A percentile compares a stretch with the other conserved stretches of the same genome.
Evolutionary conservation across 2,888 invertebrate genomes (phyloP).

Genomic region (Entomobrya multifasciata): DNA sequence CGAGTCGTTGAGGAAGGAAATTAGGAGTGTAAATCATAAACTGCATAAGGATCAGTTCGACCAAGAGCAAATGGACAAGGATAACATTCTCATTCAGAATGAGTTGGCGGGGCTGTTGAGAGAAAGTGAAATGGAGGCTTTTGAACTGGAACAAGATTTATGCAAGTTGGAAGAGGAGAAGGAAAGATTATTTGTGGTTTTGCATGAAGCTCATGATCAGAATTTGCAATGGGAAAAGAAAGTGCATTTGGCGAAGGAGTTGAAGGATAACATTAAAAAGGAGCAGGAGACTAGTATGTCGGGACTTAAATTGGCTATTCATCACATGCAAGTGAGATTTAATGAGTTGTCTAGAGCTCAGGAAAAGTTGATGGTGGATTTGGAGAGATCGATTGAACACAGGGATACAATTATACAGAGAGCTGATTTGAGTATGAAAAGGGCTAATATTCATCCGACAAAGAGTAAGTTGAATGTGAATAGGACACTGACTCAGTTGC

Average conservation of each 20-base stretch:
- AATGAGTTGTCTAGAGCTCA: slow-evolving; percentile 84
- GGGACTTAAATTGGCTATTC: slow-evolving; percentile 77
- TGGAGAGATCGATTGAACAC: slow-evolving; percentile 86
- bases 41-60: slow-evolving; percentile 84
- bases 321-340: slow-evolving; percentile 81
- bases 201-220: slow-evolving; percentile 83
- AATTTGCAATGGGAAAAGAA: slow-evolving; percentile 91
- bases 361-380: slow-evolving; percentile 85
- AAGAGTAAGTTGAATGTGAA: slow-evolving; percentile 83
- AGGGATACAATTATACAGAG: slow-evolving; percentile 85
- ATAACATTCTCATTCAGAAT: slow-evolving; percentile 83
- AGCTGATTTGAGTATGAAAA: slow-evolving; percentile 84
- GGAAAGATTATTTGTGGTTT: slow-evolving; percentile 84
- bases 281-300: slow-evolving; percentile 81
- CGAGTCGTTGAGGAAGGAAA: slow-evolving; percentile 84
- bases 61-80: slow-evolving; percentile 83
- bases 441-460: slow-evolving; percentile 82
- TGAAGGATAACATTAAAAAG: slow-evolving; percentile 86
- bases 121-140: slow-evolving; percentile 86
- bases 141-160: slow-evolving; percentile 87
- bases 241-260: slow-evolving; percentile 87
- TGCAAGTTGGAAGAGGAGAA: slow-evolving; percentile 86
- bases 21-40: slow-evolving; percentile 84
- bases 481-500: slow-evolving; percentile 84
- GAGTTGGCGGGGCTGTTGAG: slow-evolving; percentile 83